phyloP scores from a whole-genome alignment of 2,113 vertebrate species.

The Pelvicachromis taeniatus region DNA sequence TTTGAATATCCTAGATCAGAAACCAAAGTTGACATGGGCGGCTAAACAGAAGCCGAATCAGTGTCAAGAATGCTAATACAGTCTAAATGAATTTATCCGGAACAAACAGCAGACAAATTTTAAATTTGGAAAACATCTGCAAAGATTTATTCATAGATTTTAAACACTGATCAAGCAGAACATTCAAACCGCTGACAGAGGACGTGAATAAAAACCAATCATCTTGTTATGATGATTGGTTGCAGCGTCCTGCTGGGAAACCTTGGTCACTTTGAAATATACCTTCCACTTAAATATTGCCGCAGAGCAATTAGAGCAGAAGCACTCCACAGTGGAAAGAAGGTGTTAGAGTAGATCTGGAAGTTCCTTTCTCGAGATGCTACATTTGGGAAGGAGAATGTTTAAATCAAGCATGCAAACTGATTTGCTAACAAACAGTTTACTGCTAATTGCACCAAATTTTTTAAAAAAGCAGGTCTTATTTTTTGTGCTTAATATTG shows the following conservation, averaged over 20 bases:
- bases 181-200: background rate
- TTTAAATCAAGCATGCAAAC: too few species aligned
- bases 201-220: background rate
- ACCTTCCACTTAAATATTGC: background rate
- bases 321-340: fast-evolving
- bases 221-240: background rate
- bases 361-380: too few species aligned
- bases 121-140: background rate
- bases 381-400: too few species aligned
- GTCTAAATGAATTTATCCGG: background rate
- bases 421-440: too few species aligned
- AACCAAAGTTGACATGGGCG: background rate
- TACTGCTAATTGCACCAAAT: too few species aligned
- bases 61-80: background rate
- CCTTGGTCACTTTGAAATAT: background rate
- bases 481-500: too few species aligned
- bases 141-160: background rate
- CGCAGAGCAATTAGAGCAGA: background rate
- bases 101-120: background rate
- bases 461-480: too few species aligned
- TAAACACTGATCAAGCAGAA: background rate
- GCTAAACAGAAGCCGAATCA: background rate
- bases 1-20: background rate
- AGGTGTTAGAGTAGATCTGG: too few species aligned
- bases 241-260: background rate